A percentile compares a stretch with the other conserved stretches of the same genome.
Evolutionary conservation across 2,888 invertebrate species (phyloP).

Genomic region (Danaus chrysippus): DNA sequence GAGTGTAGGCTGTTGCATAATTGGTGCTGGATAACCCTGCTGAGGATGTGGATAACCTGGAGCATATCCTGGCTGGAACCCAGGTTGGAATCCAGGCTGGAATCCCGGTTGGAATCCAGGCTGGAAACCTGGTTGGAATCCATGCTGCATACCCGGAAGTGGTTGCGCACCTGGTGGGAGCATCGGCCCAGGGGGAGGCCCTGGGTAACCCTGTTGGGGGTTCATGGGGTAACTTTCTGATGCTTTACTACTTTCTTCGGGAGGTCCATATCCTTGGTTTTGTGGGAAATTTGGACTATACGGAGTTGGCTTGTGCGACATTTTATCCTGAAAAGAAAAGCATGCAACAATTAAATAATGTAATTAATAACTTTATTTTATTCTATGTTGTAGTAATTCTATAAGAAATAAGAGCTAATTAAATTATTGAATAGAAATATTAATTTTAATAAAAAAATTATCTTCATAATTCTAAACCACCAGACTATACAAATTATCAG

Average conservation of each 20-base stretch:
- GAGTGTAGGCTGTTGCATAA: slow-evolving; percentile 56
- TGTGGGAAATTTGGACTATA: slow-evolving; percentile 70
- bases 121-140: slow-evolving; percentile 60
- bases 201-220: slow-evolving; percentile 58
- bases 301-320: slow-evolving; percentile 68
- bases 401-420: no score
- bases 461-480: no score
- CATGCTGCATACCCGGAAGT: slow-evolving; percentile 62
- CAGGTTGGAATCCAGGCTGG: slow-evolving; percentile 46
- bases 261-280: slow-evolving; percentile 64
- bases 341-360: background rate
- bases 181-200: slow-evolving; percentile 43
- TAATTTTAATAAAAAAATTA: no score
- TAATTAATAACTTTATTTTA: background rate
- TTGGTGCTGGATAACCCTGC: slow-evolving; percentile 44
- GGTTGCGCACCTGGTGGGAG: slow-evolving; percentile 61
- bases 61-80: slow-evolving; percentile 46
- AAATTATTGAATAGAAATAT: no score
- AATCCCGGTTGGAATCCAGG: slow-evolving; percentile 57
- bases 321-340: slow-evolving; percentile 40
- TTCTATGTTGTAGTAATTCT: no score
- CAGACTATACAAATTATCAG: no score
- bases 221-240: slow-evolving; percentile 53
- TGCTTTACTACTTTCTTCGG: slow-evolving; percentile 50
- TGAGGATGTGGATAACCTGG: slow-evolving; percentile 47